Base-by-base conservation (phyloP, 2,888 invertebrate genomes). In the Rhagium mordax region DNA sequence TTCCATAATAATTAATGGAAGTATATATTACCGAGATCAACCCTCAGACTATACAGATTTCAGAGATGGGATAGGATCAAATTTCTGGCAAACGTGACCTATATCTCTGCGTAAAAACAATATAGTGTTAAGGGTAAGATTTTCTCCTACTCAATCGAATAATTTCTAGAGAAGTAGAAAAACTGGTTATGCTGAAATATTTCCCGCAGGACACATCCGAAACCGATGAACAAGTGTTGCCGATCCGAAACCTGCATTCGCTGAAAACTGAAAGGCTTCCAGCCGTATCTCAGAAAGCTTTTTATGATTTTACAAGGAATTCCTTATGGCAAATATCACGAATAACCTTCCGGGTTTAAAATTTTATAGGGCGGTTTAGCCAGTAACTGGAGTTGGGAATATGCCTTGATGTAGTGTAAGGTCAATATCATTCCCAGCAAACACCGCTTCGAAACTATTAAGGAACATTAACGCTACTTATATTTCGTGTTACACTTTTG, bases 341-440 rank as follows among this genome's bases (percentile, higher is more conserved):
- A 16, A 33, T 7, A 57, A 33, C 16, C 59, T 33, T 33, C 59
- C 16, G 6, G 3, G 2, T 59, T 59, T 59, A 59, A 27, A 59
- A 59, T 59, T 59, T 59, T 59, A 59, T 59, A 59, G 29, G 33
- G 29, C 29, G 18, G 29, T 33, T 59, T 33, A 47, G 10, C 59
- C 59, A 15, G 4, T 29, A 16, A 59, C 33, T 15, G 16, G 2
- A 29, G 47, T 16, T n/a, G 24, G 7, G 55, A 55, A 55, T 55
- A 55, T 55, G 55, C n/a, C 55, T n/a, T n/a, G n/a, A n/a, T n/a
- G 8, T 10, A 55, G 3, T 6, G 24, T 24, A 24, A 4, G 3
- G 24, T 3, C 24, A 24, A 24, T 18, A 16, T 29, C 33, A 16
- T 59, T 59, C n/a, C n/a, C n/a, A n/a, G n/a, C n/a, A n/a, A 59